Evolutionary conservation across 2,113 vertebrate species (phyloP), one percentile per base, ranked within the genome.

Genomic region (Elgaria multicarinata): DNA sequence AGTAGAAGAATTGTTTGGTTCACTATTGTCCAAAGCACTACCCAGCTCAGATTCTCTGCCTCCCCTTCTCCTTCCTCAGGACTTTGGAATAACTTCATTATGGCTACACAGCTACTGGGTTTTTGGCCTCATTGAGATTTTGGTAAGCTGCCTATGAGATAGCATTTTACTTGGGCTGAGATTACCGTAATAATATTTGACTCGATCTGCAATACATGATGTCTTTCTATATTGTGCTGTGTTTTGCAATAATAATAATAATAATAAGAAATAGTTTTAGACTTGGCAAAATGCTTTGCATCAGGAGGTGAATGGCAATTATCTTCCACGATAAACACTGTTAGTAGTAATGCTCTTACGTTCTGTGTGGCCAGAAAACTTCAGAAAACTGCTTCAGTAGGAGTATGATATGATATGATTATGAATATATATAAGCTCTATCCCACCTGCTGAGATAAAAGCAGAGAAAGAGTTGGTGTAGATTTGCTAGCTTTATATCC

Each of bases 331-430:
- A 46, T 62, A 8, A 46, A 71, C 33, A 69, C 39, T 69, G 71
- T 78, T 55, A 42, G 66, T 22, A 78, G 46, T 62, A 58, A 85
- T 24, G 6, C 10, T 62, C 36, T 76, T 79, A 28, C 74, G 84
- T 77, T 77, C 58, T 77, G 85, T 91, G 90, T 87, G 90, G 86
- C 39, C 90, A 87, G 80, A 78, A 91, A 91, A 28, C 71, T 83
- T 33, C 36, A n/a, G 28, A 62, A 62, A 18, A 62, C 20, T 18
- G 58, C 3, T 62, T 22, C 62, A 71, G 85, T 77, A 13, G n/a
- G 72, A 50, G 24, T 36, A 44, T 72, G 39, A 58, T 87, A 55
- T 69, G 85, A 36, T 58, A 62, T 36, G 26, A 44, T 76, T 78
- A 58, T 58, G 74, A 87, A 62, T 33, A 77, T n/a, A 44, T 55